Evolutionary conservation across 2,797 vertebrate genomes (phyloP).

Genomic region (Acropternis orthonyx): DNA sequence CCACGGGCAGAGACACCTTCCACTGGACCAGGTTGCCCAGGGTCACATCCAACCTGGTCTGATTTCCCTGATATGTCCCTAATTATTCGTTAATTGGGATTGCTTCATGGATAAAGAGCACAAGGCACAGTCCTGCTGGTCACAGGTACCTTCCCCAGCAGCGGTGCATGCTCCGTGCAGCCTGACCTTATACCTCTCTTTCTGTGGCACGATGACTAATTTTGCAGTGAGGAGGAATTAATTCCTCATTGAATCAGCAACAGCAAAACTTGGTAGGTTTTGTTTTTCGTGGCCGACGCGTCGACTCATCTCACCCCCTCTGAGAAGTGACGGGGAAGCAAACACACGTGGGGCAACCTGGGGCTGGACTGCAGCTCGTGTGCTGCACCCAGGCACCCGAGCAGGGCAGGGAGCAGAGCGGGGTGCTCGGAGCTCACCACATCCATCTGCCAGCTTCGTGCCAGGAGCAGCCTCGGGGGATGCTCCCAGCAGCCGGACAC

Average conservation of each 20-base stretch:
- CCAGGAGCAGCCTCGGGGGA: accelerated
- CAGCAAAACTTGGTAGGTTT: constrained; percentile 6
- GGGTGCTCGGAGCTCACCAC: neutral
- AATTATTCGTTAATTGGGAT: neutral
- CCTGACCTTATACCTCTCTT: neutral
- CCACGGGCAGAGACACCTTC: neutral
- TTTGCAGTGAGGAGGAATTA: constrained; percentile 10
- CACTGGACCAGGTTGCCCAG: neutral
- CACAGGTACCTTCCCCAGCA: neutral
- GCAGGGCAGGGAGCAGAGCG: neutral
- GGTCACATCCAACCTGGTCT: neutral
- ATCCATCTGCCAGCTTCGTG: neutral
- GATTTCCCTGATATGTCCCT: neutral
- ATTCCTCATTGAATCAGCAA: constrained; percentile 50
- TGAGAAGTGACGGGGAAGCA: constrained; percentile 12
- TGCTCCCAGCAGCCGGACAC: neutral
- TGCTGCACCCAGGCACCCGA: neutral
- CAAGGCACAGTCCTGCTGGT: accelerated
- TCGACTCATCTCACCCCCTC: constrained; percentile 11
- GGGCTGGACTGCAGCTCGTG: neutral
- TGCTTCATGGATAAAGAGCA: neutral
- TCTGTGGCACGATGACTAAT: constrained; percentile 28
- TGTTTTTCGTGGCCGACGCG: neutral
- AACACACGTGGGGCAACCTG: neutral
- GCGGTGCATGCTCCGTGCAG: neutral